These are phyloP conservation scores for Clupea harengus DNA, from an alignment of 2,113 vertebrate species.

Conservation along the genomic window DNA sequence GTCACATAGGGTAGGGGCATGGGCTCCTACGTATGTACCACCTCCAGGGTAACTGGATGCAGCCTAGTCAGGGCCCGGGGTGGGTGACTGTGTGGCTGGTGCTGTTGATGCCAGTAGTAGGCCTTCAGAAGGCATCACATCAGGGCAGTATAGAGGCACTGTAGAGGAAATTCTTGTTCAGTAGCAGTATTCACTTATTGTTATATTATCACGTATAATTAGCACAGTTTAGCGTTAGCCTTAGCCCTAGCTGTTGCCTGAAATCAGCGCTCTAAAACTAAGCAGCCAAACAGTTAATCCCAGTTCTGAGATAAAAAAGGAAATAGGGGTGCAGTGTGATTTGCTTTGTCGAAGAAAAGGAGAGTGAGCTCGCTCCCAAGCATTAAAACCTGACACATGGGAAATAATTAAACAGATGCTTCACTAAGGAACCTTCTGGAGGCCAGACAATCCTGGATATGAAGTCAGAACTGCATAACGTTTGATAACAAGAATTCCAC, in stretches of 20 bases:
- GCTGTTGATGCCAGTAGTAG: too few relatives aligned
- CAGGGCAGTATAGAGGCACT: too few relatives aligned
- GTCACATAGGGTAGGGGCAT: neutral
- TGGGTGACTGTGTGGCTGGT: neutral
- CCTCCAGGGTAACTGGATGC: neutral
- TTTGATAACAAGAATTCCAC: constrained; percentile 69
- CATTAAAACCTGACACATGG: constrained; percentile 67
- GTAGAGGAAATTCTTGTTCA: too few relatives aligned
- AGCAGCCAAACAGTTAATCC: constrained; percentile 15
- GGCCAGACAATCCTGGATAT: constrained; percentile 67
- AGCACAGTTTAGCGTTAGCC: neutral
- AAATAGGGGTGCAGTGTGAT: neutral
- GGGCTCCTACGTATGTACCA: neutral
- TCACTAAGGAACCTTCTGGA: constrained; percentile 68
- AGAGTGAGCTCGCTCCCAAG: constrained; percentile 63
- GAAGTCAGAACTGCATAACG: constrained; percentile 66
- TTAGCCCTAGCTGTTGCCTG: neutral
- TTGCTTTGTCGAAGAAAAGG: neutral
- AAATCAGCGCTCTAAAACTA: neutral
- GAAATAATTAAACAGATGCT: constrained; percentile 75
- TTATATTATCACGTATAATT: neutral
- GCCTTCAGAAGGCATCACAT: too few relatives aligned
- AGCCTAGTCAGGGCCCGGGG: neutral
- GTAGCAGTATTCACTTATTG: too few relatives aligned
- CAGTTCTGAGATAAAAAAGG: neutral